phyloP scores from a whole-genome alignment of 2,113 vertebrate species.

The Hepsetus odoe region DNA sequence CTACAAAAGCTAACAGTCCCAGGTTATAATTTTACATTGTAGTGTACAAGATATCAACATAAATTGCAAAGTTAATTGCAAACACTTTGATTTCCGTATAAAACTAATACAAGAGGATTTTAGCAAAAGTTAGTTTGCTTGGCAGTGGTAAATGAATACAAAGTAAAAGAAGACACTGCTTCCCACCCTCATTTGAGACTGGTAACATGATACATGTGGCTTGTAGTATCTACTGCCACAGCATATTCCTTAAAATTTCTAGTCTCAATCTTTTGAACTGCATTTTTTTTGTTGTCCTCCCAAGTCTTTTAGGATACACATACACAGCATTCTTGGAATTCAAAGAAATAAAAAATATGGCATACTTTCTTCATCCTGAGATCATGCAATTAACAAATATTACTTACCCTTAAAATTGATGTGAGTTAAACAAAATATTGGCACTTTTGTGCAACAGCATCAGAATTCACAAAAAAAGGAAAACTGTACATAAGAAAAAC shows the following conservation, averaged over 20 bases:
- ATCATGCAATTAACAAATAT: conserved; percentile 20
- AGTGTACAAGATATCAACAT: conserved; percentile 21
- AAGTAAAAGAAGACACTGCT: background rate
- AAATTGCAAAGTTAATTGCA: background rate
- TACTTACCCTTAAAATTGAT: conserved; percentile 3
- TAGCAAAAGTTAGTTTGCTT: background rate
- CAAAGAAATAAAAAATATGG: conserved; percentile 14
- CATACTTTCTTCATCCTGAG: conserved; percentile 43
- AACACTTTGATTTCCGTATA: conserved; percentile 9
- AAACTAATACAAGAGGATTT: background rate
- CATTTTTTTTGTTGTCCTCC: background rate
- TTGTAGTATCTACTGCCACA: background rate
- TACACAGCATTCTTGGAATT: conserved; percentile 17
- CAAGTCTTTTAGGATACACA: background rate
- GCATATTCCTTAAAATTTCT: conserved; percentile 4
- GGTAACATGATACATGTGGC: background rate
- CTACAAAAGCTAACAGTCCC: conserved; percentile 7
- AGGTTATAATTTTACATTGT: conserved; percentile 17
- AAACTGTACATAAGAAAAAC: background rate
- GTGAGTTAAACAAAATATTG: conserved; percentile 19
- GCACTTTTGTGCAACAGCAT: conserved; percentile 37
- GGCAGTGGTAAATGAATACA: background rate
- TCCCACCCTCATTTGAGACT: background rate
- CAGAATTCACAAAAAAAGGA: conserved; percentile 1
- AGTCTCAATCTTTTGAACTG: conserved; percentile 25